Percentiles rank a stretch among this genome's conserved stretches.
Evolutionary conservation across 30 jellyfish, hydroid and myxozoan species (phyloP).

Genomic region (Aurelia aurita complex sp. Pacific): DNA sequence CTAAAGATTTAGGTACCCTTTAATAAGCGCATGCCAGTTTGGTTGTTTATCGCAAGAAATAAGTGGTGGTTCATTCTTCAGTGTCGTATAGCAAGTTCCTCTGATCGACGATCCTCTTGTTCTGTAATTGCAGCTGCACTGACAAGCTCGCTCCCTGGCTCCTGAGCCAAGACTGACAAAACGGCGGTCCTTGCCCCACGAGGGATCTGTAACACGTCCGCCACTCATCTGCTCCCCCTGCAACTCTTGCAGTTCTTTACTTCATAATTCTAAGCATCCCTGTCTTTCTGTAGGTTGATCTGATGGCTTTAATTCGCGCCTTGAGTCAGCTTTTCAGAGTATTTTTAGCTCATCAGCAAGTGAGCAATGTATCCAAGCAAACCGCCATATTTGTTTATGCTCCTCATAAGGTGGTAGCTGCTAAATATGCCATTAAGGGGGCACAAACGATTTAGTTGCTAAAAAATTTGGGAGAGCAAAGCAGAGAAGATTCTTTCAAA

Average conservation of each 20-base stretch:
- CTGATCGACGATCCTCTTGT: constrained; percentile 2
- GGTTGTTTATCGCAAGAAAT: constrained; percentile 22
- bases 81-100: constrained; percentile 34
- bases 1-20: background rate
- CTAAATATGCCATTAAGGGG: background rate
- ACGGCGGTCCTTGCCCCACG: constrained; percentile 1
- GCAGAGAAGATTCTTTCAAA: no score
- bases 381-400: constrained; percentile 37
- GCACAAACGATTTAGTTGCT: no score
- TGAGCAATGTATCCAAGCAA: no score
- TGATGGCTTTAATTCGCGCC: no score
- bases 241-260: no score
- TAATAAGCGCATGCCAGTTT: background rate
- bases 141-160: constrained; percentile 57
- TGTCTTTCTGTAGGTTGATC: no score
- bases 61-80: constrained; percentile 41
- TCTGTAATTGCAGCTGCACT: constrained; percentile 55
- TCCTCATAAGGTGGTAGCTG: constrained; percentile 16
- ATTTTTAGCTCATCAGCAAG: no score
- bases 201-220: no score
- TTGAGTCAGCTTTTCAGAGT: no score
- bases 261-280: no score
- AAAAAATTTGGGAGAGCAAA: no score
- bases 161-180: constrained; percentile 60
- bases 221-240: no score